A percentile compares a stretch with the other conserved stretches of the same genome.
These are phyloP conservation scores for Gavia stellata DNA, from an alignment of 2,113 vertebrate species.

Conservation along the genomic window DNA sequence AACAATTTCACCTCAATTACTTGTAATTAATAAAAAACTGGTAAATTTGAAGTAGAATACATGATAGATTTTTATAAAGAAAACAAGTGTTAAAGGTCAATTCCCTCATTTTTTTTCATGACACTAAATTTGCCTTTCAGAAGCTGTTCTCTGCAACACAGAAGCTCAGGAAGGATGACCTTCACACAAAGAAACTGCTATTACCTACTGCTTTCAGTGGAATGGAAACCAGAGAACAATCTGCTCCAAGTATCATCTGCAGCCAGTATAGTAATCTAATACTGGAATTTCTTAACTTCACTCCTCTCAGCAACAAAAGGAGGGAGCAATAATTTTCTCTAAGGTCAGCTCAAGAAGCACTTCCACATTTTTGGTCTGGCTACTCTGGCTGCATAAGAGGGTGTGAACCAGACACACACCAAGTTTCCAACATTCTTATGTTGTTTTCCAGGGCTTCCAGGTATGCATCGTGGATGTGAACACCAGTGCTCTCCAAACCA, in stretches of 20 bases:
- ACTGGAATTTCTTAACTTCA: neutral
- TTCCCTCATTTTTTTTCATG: neutral
- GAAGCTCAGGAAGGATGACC: neutral
- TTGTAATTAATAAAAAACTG: neutral
- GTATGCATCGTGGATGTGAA: accelerated
- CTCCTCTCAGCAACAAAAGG: neutral
- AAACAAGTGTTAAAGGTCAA: neutral
- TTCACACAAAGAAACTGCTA: neutral
- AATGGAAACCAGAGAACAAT: neutral
- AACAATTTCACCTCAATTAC: neutral
- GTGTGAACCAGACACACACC: neutral
- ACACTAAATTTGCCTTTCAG: neutral
- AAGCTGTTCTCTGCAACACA: neutral
- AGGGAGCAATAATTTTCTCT: neutral
- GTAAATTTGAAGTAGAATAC: neutral
- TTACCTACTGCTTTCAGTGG: neutral
- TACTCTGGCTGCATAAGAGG: neutral
- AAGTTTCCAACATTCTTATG: neutral
- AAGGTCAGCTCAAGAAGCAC: neutral
- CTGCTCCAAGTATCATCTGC: neutral
- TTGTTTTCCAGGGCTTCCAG: neutral
- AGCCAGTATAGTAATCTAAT: neutral
- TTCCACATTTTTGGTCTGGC: neutral
- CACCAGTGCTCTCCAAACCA: neutral
- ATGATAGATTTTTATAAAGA: neutral